Base-by-base conservation (phyloP, 2,888 invertebrate species). In the Eulithis prunata region DNA sequence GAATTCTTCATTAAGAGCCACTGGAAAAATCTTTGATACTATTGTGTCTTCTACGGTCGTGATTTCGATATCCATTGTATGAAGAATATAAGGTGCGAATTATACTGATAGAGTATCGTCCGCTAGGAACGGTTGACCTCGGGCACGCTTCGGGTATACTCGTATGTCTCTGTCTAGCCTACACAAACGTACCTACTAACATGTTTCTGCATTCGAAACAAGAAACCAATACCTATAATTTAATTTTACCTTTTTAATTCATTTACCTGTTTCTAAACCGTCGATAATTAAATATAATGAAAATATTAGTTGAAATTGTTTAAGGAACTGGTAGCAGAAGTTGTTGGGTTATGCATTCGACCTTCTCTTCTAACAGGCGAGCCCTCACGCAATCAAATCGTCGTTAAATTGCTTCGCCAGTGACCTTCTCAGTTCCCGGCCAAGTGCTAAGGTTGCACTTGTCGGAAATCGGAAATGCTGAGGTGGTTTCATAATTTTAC, bases 81-180 rank as follows among this genome's bases (percentile, higher is more conserved):
- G 57, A 73, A 73, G 76, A 78, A 79, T 82, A 76, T 75, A 75
- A 81, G 73, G 70, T 74, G 76, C 71, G 72, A 73, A 74, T 77
- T 77, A 71, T 66, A 58, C 58, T 28, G 45, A 56, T 52, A 14
- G n/a, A 54, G 68, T 57, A 65, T 68, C 62, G 64, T 66, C 61
- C 70, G 64, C 60, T 64, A 58, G 43, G 58, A 62, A 12, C 11
- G 43, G 38, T n/a, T 28, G 71, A 70, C 81, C 78, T 82, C 74
- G 77, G 66, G 55, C 71, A 57, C 14, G 41, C 49, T 3, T 32
- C 43, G 49, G 21, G 49, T 10, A 21, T 21, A n/a, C n/a, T n/a
- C n/a, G n/a, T n/a, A 38, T 38, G 38, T 38, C 38, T 38, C 5
- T 38, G 41, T 41, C 41, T 41, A 11, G 6, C 10, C 41, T 49